phyloP scores from a whole-genome alignment of 2,797 vertebrate genomes.

The Lates japonicus region DNA sequence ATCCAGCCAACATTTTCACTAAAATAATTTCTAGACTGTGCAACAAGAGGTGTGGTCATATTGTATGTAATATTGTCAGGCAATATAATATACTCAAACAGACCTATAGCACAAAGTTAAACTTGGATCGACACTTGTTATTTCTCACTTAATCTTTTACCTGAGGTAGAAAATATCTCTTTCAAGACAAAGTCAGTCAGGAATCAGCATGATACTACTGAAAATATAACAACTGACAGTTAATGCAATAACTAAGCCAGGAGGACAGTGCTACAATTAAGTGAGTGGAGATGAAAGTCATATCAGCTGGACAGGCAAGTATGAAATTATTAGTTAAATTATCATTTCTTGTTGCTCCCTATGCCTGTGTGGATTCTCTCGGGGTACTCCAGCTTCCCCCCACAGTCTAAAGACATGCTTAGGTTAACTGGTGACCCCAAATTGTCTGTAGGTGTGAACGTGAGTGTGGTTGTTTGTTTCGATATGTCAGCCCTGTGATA shows the following conservation, averaged over 20 bases:
- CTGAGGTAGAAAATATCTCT: constrained; percentile 10
- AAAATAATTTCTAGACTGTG: too few relatives aligned
- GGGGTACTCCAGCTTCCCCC: too few relatives aligned
- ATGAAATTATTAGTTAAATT: neutral
- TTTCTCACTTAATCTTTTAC: constrained; percentile 33
- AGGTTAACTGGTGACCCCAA: too few relatives aligned
- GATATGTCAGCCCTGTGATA: too few relatives aligned
- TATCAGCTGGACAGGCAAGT: too few relatives aligned
- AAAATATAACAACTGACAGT: neutral
- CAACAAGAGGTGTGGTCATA: too few relatives aligned
- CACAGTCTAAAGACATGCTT: too few relatives aligned
- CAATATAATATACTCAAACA: neutral
- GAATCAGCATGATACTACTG: constrained; percentile 4
- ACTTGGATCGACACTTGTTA: neutral
- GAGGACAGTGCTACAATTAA: constrained; percentile 11
- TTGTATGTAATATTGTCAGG: neutral
- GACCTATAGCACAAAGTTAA: neutral
- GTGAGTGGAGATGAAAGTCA: neutral
- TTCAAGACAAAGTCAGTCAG: constrained; percentile 3
- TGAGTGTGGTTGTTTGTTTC: too few relatives aligned
- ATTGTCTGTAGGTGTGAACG: too few relatives aligned
- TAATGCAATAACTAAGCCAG: constrained; percentile 5
- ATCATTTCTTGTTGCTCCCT: neutral
- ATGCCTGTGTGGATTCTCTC: too few relatives aligned
- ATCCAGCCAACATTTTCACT: too few relatives aligned